Base-by-base conservation (phyloP, 2,113 vertebrate genomes). In the Thinocorus orbignyianus region DNA sequence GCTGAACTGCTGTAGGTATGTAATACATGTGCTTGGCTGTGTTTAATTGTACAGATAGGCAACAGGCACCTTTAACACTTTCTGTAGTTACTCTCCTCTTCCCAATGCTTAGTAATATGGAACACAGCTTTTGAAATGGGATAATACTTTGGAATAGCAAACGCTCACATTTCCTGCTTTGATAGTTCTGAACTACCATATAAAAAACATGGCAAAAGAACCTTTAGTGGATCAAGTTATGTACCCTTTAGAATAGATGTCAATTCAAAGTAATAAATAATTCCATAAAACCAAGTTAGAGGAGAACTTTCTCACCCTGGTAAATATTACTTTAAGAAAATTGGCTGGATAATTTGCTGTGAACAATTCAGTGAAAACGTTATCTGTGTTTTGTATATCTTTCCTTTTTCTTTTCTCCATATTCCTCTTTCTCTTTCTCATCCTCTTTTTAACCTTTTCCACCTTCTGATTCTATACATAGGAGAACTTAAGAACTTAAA, bases 361-460 rank as follows among this genome's bases (percentile, higher is more conserved):
- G 41, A 66, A 31, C 17, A 61, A 3, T 16, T 77, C 33, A 66
- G 51, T 83, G 55, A 88, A 81, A 86, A 83, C 20, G 48, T 79
- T 41, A 18, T 55, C 25, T 73, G 25, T 81, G 48, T 62, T 95
- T 65, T 60, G 11, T 26, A 30, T 7, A 57, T 22, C 42, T 88
- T 90, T 93, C 84, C 74, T 92, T 96, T 81, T 96, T 88, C 33
- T 94, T 92, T 82, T 73, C 41, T 83, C 49, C 22, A 52, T 52
- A 88, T 86, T 88, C 26, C 54, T 87, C 78, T 96, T 94, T 95
- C 82, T 96, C 82, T 96, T 95, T 69, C 88, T 88, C 82, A 66
- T 92, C 52, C 57, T 79, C 64, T 90, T 94, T 90, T 88, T 88
- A 71, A 68, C 39, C 33, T 90, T 95, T 86, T 62, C 48, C 1